These are phyloP conservation scores for Acleris sparsana DNA, from an alignment of 2,888 invertebrate species.

Conservation along the genomic window DNA sequence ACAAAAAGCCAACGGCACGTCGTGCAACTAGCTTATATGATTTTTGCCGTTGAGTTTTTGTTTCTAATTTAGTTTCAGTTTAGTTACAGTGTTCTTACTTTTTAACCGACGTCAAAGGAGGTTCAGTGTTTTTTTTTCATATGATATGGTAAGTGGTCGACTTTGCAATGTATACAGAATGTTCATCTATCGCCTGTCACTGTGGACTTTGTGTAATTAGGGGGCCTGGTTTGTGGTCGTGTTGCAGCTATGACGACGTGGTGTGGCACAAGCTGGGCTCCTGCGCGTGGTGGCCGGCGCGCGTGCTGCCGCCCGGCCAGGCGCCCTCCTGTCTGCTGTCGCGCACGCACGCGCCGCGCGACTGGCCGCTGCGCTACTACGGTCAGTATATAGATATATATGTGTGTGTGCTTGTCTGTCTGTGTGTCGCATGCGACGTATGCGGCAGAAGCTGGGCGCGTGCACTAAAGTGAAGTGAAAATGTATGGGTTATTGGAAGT, in stretches of 20 bases:
- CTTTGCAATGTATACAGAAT: no score
- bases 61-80: no score
- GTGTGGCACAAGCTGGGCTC: slow-evolving; percentile 75
- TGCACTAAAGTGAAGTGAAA: slow-evolving; percentile 39
- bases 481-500: no score
- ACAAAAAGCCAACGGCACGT: no score
- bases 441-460: slow-evolving; percentile 74
- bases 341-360: slow-evolving; percentile 53
- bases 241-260: slow-evolving; percentile 67
- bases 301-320: slow-evolving; percentile 66
- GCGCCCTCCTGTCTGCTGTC: slow-evolving; percentile 65
- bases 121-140: no score
- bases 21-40: no score
- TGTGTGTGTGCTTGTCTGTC: background rate
- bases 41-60: no score
- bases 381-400: slow-evolving; percentile 16
- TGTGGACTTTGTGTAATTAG: no score
- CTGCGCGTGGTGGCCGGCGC: slow-evolving; percentile 49
- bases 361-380: slow-evolving; percentile 68
- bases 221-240: no score
- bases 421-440: slow-evolving; percentile 62
- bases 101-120: no score
- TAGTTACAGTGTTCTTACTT: no score
- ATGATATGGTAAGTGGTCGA: no score
- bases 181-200: background rate